Evolutionary conservation across 1,140 invertebrate species (phyloP), one percentile per base, ranked within the genome.

Genomic region (Neelides sp.): DNA sequence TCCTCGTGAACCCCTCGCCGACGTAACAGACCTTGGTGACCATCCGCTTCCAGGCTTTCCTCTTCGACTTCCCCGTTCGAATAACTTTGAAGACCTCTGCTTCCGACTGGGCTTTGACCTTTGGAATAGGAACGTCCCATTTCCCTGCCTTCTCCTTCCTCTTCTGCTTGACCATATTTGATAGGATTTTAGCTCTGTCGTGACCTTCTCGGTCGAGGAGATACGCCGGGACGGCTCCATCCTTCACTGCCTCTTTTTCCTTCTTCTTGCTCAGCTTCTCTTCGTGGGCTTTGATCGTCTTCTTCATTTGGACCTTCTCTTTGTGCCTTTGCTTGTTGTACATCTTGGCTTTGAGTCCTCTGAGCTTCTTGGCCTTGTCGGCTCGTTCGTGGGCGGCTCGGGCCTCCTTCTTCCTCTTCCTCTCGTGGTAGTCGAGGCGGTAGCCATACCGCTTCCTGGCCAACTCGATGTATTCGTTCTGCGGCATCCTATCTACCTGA

Each of bases 131-230:
- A 0, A 99, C 96, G 64, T 98, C 89, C 93, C 94, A 99, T 77
- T 99, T 99, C 0, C 94, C 96, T 49, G 91, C 93, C 66, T 99
- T 99, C 69, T 99, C 95, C 70, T 98, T 98, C 1, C 96, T 76
- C 69, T 99, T 99, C 68, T 99, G 94, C 73, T 99, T 99, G 50
- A 99, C 95, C 84, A 96, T 97, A 66, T 98, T 98, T 0, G 93
- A 97, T 0, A 99, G 71, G 17, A 98, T 83, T 72, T 98, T 98
- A 3, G 93, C 90, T 41, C 83, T 75, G 3, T 80, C 83, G 59
- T 96, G 87, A n/a, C 86, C 78, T 71, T 98, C 87, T 71, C 96
- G 79, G 73, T 99, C 96, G 30, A 99, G 71, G 4, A 99, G 71
- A 69, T 98, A 99, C 0, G 91, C 87, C 0, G 96, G 95, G 10